Percentiles rank a stretch among this genome's conserved stretches.
Conservation (phyloP, 2,888 invertebrate genomes). For the Lottia gigantea region DNA sequence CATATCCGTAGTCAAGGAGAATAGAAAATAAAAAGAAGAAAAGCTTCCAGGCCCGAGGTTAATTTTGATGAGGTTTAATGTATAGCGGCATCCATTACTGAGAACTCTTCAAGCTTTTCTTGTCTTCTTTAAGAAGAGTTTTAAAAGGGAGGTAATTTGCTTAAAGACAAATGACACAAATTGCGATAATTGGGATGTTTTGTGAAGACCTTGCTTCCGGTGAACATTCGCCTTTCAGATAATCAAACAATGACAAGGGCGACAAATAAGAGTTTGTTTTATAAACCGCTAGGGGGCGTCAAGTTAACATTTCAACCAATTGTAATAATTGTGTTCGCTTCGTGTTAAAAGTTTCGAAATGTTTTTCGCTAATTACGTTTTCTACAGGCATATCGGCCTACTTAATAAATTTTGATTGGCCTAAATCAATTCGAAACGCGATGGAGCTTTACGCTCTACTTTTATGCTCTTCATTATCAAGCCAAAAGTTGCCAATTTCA, state of each 20-base stretch:
- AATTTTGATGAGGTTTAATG: conserved; percentile 7
- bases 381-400: too few species aligned
- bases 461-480: too few species aligned
- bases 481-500: too few species aligned
- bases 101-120: not conserved
- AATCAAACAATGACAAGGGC: conserved; percentile 5
- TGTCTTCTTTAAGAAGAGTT: not conserved
- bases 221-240: not conserved
- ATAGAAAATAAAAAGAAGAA: conserved; percentile 2
- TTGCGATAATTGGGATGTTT: conserved; percentile 3
- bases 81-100: not conserved
- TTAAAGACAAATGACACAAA: conserved; percentile 10
- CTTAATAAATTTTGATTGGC: too few species aligned
- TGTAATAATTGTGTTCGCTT: too few species aligned
- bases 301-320: too few species aligned
- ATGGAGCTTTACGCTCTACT: too few species aligned
- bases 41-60: not conserved
- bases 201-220: conserved; percentile 3
- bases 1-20: not conserved
- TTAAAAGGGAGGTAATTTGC: conserved; percentile 5
- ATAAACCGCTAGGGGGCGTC: conserved; percentile 4
- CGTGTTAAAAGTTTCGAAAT: too few species aligned
- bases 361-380: too few species aligned
- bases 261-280: conserved; percentile 6
- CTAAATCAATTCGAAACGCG: too few species aligned